Evolutionary conservation across 2,888 invertebrate genomes (phyloP).

Genomic region (Chymomyza caudatula): DNA sequence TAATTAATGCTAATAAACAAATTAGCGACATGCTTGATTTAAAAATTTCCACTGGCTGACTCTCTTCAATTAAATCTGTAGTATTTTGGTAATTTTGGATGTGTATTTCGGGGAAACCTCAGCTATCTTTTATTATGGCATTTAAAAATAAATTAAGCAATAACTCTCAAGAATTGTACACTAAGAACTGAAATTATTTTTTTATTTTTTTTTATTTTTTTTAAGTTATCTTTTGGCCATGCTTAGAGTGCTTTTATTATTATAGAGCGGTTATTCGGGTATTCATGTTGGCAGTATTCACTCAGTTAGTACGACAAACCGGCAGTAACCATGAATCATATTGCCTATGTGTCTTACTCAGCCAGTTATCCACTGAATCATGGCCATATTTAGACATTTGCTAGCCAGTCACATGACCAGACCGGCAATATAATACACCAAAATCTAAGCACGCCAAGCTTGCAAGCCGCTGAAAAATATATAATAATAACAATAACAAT

Average conservation of each 20-base stretch:
- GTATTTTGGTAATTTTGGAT: too few species aligned
- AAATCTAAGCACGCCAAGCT: conserved; percentile 25
- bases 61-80: neutral
- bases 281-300: neutral
- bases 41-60: neutral
- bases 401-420: conserved; percentile 63
- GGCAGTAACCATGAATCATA: neutral
- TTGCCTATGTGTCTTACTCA: conserved; percentile 20
- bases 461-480: neutral
- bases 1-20: neutral
- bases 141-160: neutral
- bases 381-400: conserved; percentile 62
- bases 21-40: neutral
- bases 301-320: neutral
- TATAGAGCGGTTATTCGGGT: neutral
- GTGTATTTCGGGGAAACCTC: neutral
- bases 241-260: neutral
- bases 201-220: too few species aligned
- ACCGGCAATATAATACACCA: conserved; percentile 37
- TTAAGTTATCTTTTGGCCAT: neutral
- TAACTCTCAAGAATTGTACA: neutral
- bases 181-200: neutral
- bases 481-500: conserved; percentile 5
- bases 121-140: neutral
- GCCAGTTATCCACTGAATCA: conserved; percentile 31